Conservation (phyloP, 2,797 vertebrate genomes). For the Melanotaenia maccullochi region DNA sequence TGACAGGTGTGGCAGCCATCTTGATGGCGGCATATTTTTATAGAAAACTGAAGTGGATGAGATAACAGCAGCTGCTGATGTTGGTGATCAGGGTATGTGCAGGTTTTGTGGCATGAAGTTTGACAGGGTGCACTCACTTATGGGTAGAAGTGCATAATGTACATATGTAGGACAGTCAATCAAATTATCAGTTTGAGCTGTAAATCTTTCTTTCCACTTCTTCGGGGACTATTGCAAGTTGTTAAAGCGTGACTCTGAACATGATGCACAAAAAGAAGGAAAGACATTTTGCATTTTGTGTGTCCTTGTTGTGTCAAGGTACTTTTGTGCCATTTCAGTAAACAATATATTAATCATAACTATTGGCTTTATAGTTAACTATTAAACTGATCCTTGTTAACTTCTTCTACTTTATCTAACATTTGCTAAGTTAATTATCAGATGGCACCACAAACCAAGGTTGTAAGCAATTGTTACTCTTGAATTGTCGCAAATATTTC, state of each 20-base stretch:
- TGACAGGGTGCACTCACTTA: slow-evolving; percentile 42
- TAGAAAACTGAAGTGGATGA: slow-evolving; percentile 55
- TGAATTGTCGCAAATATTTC: neutral
- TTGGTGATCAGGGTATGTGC: slow-evolving; percentile 22
- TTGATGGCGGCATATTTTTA: slow-evolving; percentile 62
- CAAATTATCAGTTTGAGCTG: slow-evolving; percentile 47
- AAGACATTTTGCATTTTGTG: neutral
- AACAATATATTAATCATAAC: too few species aligned
- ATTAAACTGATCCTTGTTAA: too few species aligned
- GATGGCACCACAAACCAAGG: too few species aligned
- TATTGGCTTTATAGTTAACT: too few species aligned
- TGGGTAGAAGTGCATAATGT: slow-evolving; percentile 59
- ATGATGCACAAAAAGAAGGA: slow-evolving; percentile 8
- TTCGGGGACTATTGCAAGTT: slow-evolving; percentile 37
- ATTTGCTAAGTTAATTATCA: too few species aligned
- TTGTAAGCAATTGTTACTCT: too few species aligned
- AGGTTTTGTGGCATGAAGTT: slow-evolving; percentile 26
- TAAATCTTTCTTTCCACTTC: slow-evolving; percentile 43
- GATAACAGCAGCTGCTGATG: slow-evolving; percentile 43
- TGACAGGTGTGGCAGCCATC: slow-evolving; percentile 57
- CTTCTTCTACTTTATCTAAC: too few species aligned
- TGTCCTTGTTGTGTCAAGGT: neutral
- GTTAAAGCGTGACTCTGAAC: neutral
- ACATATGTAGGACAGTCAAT: slow-evolving; percentile 49
- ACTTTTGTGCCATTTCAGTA: neutral